Evolutionary conservation across 1,140 invertebrate species (phyloP), one percentile per base, ranked within the genome.

Genomic region (Leptestheria dahalacensis): DNA sequence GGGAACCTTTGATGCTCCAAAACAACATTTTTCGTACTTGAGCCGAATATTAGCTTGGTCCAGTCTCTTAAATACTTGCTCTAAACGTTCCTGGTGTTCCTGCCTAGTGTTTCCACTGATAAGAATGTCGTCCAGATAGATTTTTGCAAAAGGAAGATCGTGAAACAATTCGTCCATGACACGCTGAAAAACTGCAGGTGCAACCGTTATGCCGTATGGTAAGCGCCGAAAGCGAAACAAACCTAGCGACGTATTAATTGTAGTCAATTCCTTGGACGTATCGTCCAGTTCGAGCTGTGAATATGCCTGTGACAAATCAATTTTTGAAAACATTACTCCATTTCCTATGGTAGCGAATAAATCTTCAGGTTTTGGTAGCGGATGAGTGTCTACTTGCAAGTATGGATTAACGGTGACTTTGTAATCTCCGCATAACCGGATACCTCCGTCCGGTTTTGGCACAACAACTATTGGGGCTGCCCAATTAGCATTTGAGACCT

Each of bases 401-500:
- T 50, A 24, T 12, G 60, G 61, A 64, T 66, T 65, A 33, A 66
- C 20, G 20, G 64, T 66, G 23, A 65, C 50, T 33, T 65, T 68
- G 48, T 61, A 74, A 64, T 74, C 71, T 4, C 64, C 69, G 64
- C 66, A 75, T 11, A 75, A 57, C n/a, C 72, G 62, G 48, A 73
- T 59, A 1, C 60, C 61, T 10, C 68, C 67, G 61, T 71, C 63
- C n/a, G 61, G 61, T 62, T 74, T 74, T 33, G 68, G 61, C 1
- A 73, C 68, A 3, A 68, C 65, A 0, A 75, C 73, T 3, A 77
- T 65, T 0, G 72, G 73, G 9, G 69, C 67, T 15, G 69, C 71
- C 68, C 72, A 76, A 53, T 70, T 66, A 6, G 68, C 66, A 59
- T 67, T 62, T 47, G 65, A 49, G 72, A 61, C 21, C 69, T 67